A percentile compares a stretch with the other conserved stretches of the same genome.
These are phyloP conservation scores for Carlito syrichta DNA, from an alignment of 2,113 vertebrate genomes.

Conservation along the genomic window DNA sequence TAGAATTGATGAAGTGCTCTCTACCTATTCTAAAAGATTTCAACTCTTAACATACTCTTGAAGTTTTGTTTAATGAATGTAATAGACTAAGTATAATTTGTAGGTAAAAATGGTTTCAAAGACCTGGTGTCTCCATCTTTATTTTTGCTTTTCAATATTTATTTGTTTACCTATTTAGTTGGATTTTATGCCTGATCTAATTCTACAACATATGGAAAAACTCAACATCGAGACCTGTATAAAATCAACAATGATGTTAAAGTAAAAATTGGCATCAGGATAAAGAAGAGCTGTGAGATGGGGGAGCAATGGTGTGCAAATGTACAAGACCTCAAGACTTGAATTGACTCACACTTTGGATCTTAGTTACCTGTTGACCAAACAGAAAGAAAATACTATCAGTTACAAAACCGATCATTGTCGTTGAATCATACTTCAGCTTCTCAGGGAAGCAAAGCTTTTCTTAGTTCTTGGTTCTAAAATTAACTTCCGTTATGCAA, in stretches of 20 bases:
- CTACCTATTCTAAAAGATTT: neutral
- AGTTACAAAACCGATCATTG: neutral
- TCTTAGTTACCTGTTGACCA: neutral
- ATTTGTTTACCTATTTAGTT: neutral
- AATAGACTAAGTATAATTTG: neutral
- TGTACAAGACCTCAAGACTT: neutral
- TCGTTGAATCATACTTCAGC: neutral
- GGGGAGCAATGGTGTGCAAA: neutral
- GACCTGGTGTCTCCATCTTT: neutral
- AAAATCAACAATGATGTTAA: neutral
- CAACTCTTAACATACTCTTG: neutral
- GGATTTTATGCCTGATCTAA: neutral
- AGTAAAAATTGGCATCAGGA: neutral
- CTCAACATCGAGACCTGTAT: neutral
- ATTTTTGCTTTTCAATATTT: neutral
- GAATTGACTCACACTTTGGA: neutral
- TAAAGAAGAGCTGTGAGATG: neutral
- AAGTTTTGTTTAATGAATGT: neutral
- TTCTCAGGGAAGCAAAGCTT: neutral
- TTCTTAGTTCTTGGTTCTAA: neutral
- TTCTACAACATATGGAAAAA: neutral
- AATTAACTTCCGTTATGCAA: neutral
- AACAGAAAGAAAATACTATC: neutral
- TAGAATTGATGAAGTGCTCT: neutral
- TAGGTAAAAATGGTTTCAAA: neutral